These are phyloP conservation scores for Dicycla oo DNA, from an alignment of 2,888 invertebrate genomes.

Conservation along the genomic window DNA sequence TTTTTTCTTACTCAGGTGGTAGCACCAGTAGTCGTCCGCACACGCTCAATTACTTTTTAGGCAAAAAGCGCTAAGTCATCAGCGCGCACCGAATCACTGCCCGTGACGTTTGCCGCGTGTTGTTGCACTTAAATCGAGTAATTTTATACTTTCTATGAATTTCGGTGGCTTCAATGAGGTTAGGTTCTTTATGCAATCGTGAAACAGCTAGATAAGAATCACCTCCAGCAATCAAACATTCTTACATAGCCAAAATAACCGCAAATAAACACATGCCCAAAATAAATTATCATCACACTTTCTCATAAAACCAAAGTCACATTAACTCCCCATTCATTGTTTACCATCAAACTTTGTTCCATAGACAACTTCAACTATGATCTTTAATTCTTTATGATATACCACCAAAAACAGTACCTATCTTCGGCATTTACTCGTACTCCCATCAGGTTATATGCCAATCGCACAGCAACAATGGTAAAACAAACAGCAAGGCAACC, in stretches of 20 bases:
- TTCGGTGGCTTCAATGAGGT: conserved; percentile 17
- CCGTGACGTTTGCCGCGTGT: conserved; percentile 62
- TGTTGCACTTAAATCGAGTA: conserved; percentile 37
- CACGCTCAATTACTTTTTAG: conserved; percentile 66
- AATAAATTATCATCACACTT: not conserved
- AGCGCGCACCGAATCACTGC: conserved; percentile 62
- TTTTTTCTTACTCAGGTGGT: conserved; percentile 47
- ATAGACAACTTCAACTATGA: not conserved
- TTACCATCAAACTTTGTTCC: not conserved
- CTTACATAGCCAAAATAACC: not conserved
- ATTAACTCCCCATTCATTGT: not conserved
- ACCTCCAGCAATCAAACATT: not conserved
- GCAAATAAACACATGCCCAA: not conserved
- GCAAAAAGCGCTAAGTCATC: conserved; percentile 69
- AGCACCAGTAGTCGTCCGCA: conserved; percentile 53
- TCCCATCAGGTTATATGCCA: conserved; percentile 20
- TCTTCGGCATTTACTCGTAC: not conserved
- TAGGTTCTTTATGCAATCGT: conserved; percentile 25
- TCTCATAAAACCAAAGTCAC: not conserved
- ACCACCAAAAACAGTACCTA: not conserved
- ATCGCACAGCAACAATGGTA: conserved; percentile 16
- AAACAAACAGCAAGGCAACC: conserved; percentile 30
- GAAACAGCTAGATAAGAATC: conserved; percentile 17
- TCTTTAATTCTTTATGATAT: not conserved
- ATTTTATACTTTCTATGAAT: conserved; percentile 58